Percentiles rank a stretch among this genome's conserved stretches.
These are phyloP conservation scores for Drosophila macrospina DNA, from an alignment of 2,888 invertebrate species.

Conservation along the genomic window DNA sequence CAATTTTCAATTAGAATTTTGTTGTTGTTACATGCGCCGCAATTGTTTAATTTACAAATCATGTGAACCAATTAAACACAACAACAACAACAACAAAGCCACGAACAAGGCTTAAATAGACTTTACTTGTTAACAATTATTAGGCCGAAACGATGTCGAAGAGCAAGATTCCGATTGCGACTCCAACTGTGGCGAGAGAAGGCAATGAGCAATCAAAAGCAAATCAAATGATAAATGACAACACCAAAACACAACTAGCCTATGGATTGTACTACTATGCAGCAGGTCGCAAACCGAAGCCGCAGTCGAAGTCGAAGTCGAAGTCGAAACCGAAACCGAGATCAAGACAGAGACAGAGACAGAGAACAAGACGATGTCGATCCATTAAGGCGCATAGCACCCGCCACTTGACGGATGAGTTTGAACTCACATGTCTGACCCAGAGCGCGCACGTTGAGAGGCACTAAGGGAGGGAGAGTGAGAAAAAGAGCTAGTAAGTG, in stretches of 20 bases:
- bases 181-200: slow-evolving; percentile 16
- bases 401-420: slow-evolving; percentile 84
- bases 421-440: slow-evolving; percentile 84
- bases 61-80: slow-evolving; percentile 80
- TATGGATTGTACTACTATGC: slow-evolving; percentile 45
- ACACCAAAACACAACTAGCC: slow-evolving; percentile 81
- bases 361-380: slow-evolving; percentile 63
- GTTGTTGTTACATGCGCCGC: slow-evolving; percentile 59
- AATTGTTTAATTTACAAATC: slow-evolving; percentile 84
- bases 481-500: slow-evolving; percentile 3
- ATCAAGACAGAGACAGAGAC: neutral
- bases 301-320: slow-evolving; percentile 29
- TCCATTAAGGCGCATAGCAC: slow-evolving; percentile 78
- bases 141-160: slow-evolving; percentile 48
- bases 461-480: neutral
- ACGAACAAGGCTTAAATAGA: slow-evolving; percentile 82
- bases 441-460: slow-evolving; percentile 48
- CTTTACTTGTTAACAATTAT: slow-evolving; percentile 84
- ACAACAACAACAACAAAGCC: slow-evolving; percentile 47
- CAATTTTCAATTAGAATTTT: slow-evolving; percentile 79
- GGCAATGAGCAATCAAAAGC: slow-evolving; percentile 71
- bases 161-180: neutral
- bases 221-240: slow-evolving; percentile 84
- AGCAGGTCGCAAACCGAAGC: slow-evolving; percentile 38
- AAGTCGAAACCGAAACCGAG: neutral